These are phyloP conservation scores for Phyllotreta cruciferae DNA, from an alignment of 2,888 invertebrate species.

Conservation along the genomic window DNA sequence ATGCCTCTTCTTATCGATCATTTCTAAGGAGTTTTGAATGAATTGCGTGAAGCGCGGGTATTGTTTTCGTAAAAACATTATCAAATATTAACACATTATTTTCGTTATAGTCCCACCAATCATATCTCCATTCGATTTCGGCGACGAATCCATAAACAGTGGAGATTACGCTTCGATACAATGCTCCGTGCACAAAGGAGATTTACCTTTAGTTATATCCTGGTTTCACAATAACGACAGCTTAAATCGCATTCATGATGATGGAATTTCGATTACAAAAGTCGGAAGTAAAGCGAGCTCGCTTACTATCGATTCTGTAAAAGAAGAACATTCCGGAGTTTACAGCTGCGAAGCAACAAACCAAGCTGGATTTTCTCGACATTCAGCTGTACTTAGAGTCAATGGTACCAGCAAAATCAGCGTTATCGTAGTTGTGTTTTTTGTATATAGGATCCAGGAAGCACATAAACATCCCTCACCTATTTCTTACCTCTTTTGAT, in stretches of 20 bases:
- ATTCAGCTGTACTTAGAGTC: slow-evolving; percentile 63
- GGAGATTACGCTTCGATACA: slow-evolving; percentile 73
- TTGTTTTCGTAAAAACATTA: too few relatives aligned
- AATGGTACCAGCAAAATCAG: slow-evolving; percentile 59
- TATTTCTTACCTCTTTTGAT: slow-evolving; percentile 51
- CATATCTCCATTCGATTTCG: slow-evolving; percentile 58
- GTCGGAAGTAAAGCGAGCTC: slow-evolving; percentile 65
- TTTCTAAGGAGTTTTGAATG: not conserved
- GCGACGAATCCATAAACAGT: slow-evolving; percentile 69
- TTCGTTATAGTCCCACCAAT: slow-evolving; percentile 54
- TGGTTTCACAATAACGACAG: slow-evolving; percentile 77
- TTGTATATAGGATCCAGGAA: not conserved
- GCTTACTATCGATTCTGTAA: slow-evolving; percentile 72
- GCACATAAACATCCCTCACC: not conserved
- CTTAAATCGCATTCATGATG: slow-evolving; percentile 46
- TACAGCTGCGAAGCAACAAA: slow-evolving; percentile 78
- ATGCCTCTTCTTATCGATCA: not conserved
- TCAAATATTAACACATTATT: not conserved
- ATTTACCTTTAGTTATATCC: slow-evolving; percentile 73
- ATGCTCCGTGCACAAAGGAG: slow-evolving; percentile 76
- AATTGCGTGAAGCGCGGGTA: too few relatives aligned
- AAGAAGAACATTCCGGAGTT: slow-evolving; percentile 75
- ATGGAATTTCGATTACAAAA: slow-evolving; percentile 61
- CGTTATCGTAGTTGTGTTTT: slow-evolving; percentile 14
- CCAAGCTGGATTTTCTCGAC: slow-evolving; percentile 63